These are phyloP conservation scores for Odontomyia ornata DNA, from an alignment of 2,888 invertebrate species.

Conservation along the genomic window DNA sequence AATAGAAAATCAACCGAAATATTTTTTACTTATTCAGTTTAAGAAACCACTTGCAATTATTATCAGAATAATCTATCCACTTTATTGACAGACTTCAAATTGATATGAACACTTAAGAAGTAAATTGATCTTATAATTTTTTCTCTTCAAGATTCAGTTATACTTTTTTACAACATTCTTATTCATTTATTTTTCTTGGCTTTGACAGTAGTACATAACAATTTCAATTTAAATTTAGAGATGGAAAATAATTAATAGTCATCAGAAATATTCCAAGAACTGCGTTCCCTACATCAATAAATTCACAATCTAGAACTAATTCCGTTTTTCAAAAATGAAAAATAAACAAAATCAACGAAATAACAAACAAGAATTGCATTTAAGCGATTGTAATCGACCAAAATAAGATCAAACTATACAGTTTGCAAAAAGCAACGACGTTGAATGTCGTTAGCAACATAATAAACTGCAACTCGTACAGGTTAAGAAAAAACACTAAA, in stretches of 20 bases:
- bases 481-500: neutral
- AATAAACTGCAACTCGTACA: neutral
- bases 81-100: slow-evolving; percentile 39
- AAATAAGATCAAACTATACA: slow-evolving; percentile 10
- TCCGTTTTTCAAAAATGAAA: neutral
- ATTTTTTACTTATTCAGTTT: neutral
- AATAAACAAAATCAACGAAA: neutral
- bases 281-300: too few relatives aligned
- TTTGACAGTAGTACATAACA: slow-evolving; percentile 3
- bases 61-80: slow-evolving; percentile 41
- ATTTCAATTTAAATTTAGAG: neutral
- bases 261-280: neutral
- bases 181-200: neutral
- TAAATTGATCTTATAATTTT: slow-evolving; percentile 16
- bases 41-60: neutral
- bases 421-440: neutral
- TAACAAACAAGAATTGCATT: neutral
- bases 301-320: neutral
- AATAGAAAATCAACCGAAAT: neutral
- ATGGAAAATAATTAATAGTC: slow-evolving; percentile 8
- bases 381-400: slow-evolving; percentile 21
- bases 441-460: neutral
- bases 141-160: neutral
- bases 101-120: slow-evolving; percentile 45
- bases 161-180: slow-evolving; percentile 9